Evolutionary conservation across 2,797 vertebrate species (phyloP).

Genomic region (Falco columbarius): DNA sequence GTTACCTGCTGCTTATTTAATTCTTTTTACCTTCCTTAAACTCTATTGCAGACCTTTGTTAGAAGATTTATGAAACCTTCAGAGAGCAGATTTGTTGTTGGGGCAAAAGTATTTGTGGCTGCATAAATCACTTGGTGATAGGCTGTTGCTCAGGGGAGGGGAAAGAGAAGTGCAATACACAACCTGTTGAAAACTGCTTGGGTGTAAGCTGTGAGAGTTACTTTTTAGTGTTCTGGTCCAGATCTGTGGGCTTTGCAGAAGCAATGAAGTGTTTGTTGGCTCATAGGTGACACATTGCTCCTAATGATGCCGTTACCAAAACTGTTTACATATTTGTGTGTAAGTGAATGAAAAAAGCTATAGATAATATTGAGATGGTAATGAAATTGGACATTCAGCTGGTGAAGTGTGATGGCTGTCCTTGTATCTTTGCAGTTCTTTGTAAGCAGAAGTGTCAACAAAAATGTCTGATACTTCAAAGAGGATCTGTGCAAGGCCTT

Average conservation of each 20-base stretch:
- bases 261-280: neutral
- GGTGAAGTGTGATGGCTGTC: neutral
- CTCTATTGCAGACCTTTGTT: neutral
- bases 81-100: neutral
- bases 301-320: neutral
- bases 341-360: neutral
- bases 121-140: neutral
- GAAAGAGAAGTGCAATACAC: neutral
- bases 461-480: constrained; percentile 27
- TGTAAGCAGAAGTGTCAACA: neutral
- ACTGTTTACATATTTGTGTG: neutral
- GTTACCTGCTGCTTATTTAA: neutral
- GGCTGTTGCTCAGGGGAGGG: neutral
- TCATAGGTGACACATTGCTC: neutral
- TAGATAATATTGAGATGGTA: neutral
- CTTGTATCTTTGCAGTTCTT: neutral
- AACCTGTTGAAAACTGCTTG: neutral
- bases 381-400: neutral
- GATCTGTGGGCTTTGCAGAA: neutral
- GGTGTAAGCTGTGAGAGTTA: neutral
- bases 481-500: neutral
- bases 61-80: neutral
- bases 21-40: neutral
- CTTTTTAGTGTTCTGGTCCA: neutral
- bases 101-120: neutral